phyloP scores from a whole-genome alignment of 1,140 invertebrate genomes.

The Caenorhabditis tropicalis region DNA sequence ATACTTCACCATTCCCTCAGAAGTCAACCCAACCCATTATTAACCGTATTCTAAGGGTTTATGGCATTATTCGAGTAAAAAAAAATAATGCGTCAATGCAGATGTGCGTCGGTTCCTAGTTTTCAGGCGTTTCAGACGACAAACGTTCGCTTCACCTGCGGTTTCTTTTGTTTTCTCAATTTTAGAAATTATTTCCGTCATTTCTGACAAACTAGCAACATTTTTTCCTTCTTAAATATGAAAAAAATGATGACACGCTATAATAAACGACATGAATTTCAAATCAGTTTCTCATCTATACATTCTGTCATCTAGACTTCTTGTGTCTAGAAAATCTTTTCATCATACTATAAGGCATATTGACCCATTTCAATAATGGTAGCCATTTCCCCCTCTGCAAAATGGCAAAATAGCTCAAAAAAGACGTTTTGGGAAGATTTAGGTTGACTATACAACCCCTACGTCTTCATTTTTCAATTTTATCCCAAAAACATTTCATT shows the following conservation, averaged over 20 bases:
- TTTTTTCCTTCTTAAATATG: too few species aligned
- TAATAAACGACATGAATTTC: conserved; percentile 20
- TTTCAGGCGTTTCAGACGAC: neutral
- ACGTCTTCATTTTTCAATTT: too few species aligned
- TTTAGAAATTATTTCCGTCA: neutral
- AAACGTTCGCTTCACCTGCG: neutral
- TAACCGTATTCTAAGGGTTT: neutral
- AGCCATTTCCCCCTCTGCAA: too few species aligned
- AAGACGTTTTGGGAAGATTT: too few species aligned
- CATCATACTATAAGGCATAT: too few species aligned
- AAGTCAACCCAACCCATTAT: neutral
- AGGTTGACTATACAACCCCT: too few species aligned
- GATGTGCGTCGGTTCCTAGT: neutral
- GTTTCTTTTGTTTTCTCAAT: neutral
- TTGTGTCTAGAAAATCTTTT: too few species aligned
- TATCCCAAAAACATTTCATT: too few species aligned
- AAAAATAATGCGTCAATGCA: neutral
- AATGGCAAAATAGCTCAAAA: too few species aligned
- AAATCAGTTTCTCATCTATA: neutral
- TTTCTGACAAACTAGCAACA: too few species aligned
- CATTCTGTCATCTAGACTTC: too few species aligned
- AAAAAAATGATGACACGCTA: neutral
- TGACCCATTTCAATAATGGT: too few species aligned
- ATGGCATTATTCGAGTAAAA: neutral
- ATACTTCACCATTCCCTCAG: neutral